Evolutionary conservation across 2,888 invertebrate species (phyloP).

Genomic region (Pegoplata infirma): DNA sequence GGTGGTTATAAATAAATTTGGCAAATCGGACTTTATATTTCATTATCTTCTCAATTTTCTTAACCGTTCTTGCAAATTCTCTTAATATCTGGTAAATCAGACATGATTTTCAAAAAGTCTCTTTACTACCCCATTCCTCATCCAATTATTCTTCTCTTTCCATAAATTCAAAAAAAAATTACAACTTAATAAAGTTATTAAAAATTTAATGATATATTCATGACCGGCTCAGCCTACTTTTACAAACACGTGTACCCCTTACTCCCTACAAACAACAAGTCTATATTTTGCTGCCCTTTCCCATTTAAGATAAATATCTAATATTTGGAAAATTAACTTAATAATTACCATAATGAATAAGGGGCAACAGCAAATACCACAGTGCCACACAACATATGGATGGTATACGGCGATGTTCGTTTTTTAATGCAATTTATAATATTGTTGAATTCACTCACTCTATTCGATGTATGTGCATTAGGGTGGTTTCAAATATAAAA

Average conservation of each 20-base stretch:
- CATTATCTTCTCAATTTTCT: too few species aligned
- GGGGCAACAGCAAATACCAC: conserved; percentile 6
- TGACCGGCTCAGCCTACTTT: background rate
- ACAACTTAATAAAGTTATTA: conserved; percentile 59
- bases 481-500: too few species aligned
- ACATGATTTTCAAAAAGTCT: too few species aligned
- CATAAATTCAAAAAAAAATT: too few species aligned
- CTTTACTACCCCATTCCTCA: too few species aligned
- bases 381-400: background rate
- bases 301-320: conserved; percentile 50
- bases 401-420: conserved; percentile 45
- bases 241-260: conserved; percentile 10
- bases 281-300: conserved; percentile 5
- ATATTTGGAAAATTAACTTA: conserved; percentile 59
- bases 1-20: too few species aligned
- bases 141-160: too few species aligned
- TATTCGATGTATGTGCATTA: too few species aligned
- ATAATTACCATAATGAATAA: conserved; percentile 56
- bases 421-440: conserved; percentile 60
- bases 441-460: conserved; percentile 43
- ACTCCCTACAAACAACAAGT: conserved; percentile 7
- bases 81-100: too few species aligned
- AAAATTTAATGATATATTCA: conserved; percentile 18
- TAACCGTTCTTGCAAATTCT: too few species aligned
- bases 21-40: too few species aligned